phyloP scores from a whole-genome alignment of 1,140 invertebrate species.

The Coptotermes formosanus region DNA sequence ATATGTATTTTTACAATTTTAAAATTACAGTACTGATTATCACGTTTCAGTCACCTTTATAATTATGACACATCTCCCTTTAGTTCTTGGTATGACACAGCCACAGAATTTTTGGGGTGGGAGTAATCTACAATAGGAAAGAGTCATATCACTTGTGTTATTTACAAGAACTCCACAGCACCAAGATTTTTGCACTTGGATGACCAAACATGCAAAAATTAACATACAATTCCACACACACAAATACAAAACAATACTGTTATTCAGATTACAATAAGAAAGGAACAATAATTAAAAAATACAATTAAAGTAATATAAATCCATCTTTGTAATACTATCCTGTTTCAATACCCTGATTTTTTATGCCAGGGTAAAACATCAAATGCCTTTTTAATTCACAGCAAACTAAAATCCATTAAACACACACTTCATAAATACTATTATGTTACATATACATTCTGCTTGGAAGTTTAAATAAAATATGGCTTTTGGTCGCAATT shows the following conservation, averaged over 20 bases:
- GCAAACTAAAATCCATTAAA: neutral
- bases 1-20: neutral
- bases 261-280: neutral
- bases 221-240: neutral
- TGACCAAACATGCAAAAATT: neutral
- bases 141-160: constrained; percentile 11
- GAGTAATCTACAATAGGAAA: neutral
- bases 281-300: neutral
- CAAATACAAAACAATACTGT: constrained; percentile 1
- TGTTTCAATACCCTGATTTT: neutral
- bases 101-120: neutral
- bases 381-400: neutral
- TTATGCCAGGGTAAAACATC: neutral
- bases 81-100: neutral
- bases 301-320: neutral
- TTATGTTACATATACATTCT: neutral
- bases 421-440: neutral
- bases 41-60: neutral
- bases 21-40: constrained; percentile 13
- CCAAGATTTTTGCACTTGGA: neutral
- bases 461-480: neutral
- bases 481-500: neutral
- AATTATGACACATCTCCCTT: neutral
- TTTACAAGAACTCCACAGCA: constrained; percentile 8
- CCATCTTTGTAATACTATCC: neutral